Evolutionary conservation across 2,113 vertebrate species (phyloP).

Genomic region (Pristiophorus japonicus): DNA sequence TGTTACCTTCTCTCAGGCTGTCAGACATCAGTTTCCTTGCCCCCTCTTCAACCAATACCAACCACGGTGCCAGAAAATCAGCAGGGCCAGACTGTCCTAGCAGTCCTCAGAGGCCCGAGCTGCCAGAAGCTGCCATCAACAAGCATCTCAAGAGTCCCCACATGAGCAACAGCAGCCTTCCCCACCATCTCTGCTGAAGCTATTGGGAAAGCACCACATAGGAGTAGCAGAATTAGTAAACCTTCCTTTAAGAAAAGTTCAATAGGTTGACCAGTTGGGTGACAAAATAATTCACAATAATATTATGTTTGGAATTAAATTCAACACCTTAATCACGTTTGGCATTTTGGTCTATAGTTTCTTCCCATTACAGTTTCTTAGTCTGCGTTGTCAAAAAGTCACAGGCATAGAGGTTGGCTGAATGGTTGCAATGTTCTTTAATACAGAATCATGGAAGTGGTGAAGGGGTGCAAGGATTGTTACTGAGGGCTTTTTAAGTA

Average conservation of each 20-base stretch:
- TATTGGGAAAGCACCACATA: background rate
- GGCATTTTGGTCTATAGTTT: background rate
- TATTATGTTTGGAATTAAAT: background rate
- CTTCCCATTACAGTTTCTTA: background rate
- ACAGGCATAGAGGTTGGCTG: background rate
- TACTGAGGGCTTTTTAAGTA: background rate
- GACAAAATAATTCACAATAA: background rate
- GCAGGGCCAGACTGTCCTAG: background rate
- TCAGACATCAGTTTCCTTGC: background rate
- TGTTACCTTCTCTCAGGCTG: background rate
- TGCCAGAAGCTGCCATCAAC: background rate
- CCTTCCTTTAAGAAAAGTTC: background rate
- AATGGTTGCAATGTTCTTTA: background rate
- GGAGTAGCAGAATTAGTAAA: background rate
- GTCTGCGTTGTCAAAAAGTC: background rate
- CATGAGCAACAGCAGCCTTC: background rate
- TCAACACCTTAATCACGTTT: background rate
- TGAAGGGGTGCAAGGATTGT: background rate
- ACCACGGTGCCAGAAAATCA: background rate
- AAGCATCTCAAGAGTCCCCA: background rate
- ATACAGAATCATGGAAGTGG: background rate
- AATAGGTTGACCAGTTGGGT: background rate
- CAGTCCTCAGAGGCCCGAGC: background rate
- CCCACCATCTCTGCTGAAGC: background rate
- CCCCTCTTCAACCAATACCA: background rate